Evolutionary conservation across 2,888 invertebrate genomes (phyloP), one percentile per base, ranked within the genome.

Genomic region (Ormyrus nitidulus): DNA sequence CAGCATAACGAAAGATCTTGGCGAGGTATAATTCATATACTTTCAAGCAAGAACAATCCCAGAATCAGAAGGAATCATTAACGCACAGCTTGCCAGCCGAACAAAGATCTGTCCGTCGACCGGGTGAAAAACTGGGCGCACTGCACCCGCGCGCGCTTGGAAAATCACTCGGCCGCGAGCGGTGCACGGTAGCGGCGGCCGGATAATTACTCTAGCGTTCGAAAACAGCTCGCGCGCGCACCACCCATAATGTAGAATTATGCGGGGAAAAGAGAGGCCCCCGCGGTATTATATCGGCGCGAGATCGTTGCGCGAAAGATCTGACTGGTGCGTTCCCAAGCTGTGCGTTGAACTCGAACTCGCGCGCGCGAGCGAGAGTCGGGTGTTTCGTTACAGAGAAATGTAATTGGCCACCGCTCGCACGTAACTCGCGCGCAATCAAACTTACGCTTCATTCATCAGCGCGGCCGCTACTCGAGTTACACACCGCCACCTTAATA

Each of bases 391-490:
- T 76, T 80, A 74, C 71, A 70, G 56, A 73, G 82, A 65, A 81
- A 84, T 78, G 80, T 71, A 84, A 83, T 82, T 81, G 78, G 77
- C 80, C 77, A 77, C 77, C 71, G n/a, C 65, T 68, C 46, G 77
- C 71, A 64, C 53, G 81, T 61, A 81, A 78, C 76, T 74, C 72
- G 76, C 66, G 76, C 66, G 80, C 70, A 81, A 80, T 80, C 78
- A 79, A 83, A 78, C 73, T 53, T 51, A 72, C 76, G 80, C 83
- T 83, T 84, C 83, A 84, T 85, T 84, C 84, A 84, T 84, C 81
- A 82, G 56, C 66, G 53, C 11, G 51, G n/a, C 62, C 72, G 84
- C 84, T 84, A 86, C 87, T 87, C 86, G 84, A 80, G 84, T 87
- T 86, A 85, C 86, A 83, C 51, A 1, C 44, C 10, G 48, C 76